Evolutionary conservation across 2,797 vertebrate genomes (phyloP).

Genomic region (Gymnoscopelus microlampas): DNA sequence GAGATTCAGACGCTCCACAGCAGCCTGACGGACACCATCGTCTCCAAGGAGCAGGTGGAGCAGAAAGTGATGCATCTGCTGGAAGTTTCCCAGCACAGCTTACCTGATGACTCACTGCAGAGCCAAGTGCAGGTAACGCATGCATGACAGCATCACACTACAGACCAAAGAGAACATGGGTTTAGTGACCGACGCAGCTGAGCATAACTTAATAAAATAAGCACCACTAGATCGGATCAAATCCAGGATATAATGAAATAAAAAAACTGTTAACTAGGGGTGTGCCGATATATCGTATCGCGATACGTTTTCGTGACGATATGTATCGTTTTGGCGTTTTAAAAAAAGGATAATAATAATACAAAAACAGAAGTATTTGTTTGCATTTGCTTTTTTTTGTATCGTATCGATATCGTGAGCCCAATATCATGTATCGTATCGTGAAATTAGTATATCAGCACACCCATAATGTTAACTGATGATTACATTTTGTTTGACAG

Average conservation of each 20-base stretch:
- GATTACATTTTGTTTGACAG: constrained; percentile 71
- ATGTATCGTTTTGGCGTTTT: no score
- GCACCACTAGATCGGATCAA: no score
- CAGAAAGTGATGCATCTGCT: constrained; percentile 91
- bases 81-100: constrained; percentile 90
- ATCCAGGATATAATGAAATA: no score
- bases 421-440: neutral
- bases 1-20: constrained; percentile 94
- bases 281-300: no score
- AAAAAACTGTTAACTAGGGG: no score
- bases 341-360: no score
- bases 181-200: no score
- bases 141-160: neutral
- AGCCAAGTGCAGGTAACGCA: constrained; percentile 84
- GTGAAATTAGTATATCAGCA: neutral
- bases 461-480: constrained; percentile 3
- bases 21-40: constrained; percentile 91
- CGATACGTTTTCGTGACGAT: no score
- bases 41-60: constrained; percentile 94
- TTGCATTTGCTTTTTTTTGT: neutral
- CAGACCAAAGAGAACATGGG: neutral
- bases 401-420: no score
- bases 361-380: neutral
- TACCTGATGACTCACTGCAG: constrained; percentile 88
- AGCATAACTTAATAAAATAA: no score